Evolutionary conservation across 1,140 invertebrate species (phyloP), one percentile per base, ranked within the genome.

Genomic region (Hycleus cichorii): DNA sequence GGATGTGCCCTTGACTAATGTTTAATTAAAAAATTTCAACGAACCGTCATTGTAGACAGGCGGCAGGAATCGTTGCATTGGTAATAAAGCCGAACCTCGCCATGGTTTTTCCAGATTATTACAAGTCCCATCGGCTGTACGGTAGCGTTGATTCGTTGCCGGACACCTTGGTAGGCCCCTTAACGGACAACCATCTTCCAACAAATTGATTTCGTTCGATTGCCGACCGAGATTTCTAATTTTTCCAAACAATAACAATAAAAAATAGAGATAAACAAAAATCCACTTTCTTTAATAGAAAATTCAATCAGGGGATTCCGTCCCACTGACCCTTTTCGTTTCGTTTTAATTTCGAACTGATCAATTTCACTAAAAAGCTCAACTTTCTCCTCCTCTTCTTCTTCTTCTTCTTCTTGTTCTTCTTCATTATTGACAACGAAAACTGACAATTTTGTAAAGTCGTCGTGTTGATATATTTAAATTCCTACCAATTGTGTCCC

Each of bases 101-200:
- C 83, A 80, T 1, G 85, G 83, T 51, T 88, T 72, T 6, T 80
- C 73, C 3, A 84, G 67, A 76, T 95, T 94, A 74, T 94, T 94
- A 73, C 92, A 94, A 6, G 88, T 88, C 6, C 91, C 91, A 73
- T 93, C 90, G 11, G 86, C 78, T 7, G 90, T 88, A 60, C 93
- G 80, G 72, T 90, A 95, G 55, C 82, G 81, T 53, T 69, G 61
- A 6, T 78, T 77, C 9, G 82, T 81, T 6, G 78, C 70, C 39
- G 81, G 77, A 68, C 84, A 87, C 65, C 78, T 76, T 0, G 83
- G 82, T 1, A 75, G 71, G 3, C 78, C 79, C 56, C 77, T 77
- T 47, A 82, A 74, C 0, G 86, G 87, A 65, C 87, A 88, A 53
- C 81, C 56, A 12, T 66, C 64, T 11, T 59, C 52, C 39, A 60